A percentile compares a stretch with the other conserved stretches of the same genome.
Conservation (phyloP, 1,140 invertebrate species). For the Atopsyche davidsoni region DNA sequence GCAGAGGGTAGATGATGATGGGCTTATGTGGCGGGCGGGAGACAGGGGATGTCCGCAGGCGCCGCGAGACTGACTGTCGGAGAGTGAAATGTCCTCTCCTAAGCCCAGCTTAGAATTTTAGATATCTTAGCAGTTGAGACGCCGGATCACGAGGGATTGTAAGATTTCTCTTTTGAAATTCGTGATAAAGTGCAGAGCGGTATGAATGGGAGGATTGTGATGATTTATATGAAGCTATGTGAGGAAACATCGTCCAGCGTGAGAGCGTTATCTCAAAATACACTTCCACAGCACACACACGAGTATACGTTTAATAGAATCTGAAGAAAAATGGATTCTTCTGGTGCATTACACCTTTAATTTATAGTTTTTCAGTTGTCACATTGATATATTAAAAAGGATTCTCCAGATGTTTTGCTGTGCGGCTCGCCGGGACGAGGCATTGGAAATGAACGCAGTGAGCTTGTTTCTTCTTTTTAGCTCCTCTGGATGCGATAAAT, state of each 20-base stretch:
- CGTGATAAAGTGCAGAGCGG: constrained; percentile 21
- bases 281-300: constrained; percentile 1
- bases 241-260: constrained; percentile 1
- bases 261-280: constrained; percentile 9
- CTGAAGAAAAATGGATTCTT: constrained; percentile 10
- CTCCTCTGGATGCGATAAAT: no score
- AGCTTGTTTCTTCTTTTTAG: no score
- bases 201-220: constrained; percentile 18
- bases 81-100: constrained; percentile 25
- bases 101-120: constrained; percentile 29
- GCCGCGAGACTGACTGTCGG: constrained; percentile 6
- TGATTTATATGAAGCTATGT: constrained; percentile 18
- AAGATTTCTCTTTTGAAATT: constrained; percentile 24
- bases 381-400: constrained; percentile 12
- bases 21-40: constrained; percentile 16
- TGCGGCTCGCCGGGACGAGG: no score
- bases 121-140: constrained; percentile 23
- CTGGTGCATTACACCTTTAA: constrained; percentile 8
- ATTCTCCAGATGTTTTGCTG: not conserved
- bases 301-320: constrained; percentile 13
- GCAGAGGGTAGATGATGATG: constrained; percentile 25
- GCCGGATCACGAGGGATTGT: constrained; percentile 18
- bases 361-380: constrained; percentile 10
- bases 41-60: not conserved
- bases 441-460: no score